Evolutionary conservation across 2,797 vertebrate genomes (phyloP).

Genomic region (Tokudaia tokunoshimensis): DNA sequence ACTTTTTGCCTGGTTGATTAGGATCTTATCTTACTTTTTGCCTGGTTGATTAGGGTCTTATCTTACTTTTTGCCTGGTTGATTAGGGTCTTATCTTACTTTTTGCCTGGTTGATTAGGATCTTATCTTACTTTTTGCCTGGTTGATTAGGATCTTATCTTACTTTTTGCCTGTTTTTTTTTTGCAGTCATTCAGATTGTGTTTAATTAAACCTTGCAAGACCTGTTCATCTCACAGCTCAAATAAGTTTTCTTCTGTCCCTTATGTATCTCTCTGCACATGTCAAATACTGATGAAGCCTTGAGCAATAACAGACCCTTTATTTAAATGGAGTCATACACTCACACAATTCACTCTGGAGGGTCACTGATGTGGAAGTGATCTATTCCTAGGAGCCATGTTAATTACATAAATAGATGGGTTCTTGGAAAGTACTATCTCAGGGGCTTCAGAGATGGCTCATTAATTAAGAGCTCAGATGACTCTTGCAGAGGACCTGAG

Average conservation of each 20-base stretch:
- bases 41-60: background rate
- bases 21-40: background rate
- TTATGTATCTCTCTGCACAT: background rate
- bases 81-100: background rate
- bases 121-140: no score
- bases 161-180: background rate
- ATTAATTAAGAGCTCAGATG: background rate
- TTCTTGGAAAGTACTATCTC: background rate
- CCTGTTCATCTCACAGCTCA: background rate
- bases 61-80: no score
- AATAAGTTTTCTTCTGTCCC: background rate
- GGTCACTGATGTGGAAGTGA: background rate
- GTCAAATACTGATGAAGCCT: background rate
- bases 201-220: background rate
- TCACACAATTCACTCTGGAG: background rate
- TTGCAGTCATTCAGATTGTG: background rate
- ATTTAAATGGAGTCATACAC: background rate
- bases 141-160: background rate
- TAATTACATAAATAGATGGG: background rate
- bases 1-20: no score
- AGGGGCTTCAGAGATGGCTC: background rate
- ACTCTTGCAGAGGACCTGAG: background rate
- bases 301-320: background rate
- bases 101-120: no score
- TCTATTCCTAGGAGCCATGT: background rate